These are phyloP conservation scores for Bombus soroeensis DNA, from an alignment of 1,140 invertebrate species.

Conservation along the genomic window DNA sequence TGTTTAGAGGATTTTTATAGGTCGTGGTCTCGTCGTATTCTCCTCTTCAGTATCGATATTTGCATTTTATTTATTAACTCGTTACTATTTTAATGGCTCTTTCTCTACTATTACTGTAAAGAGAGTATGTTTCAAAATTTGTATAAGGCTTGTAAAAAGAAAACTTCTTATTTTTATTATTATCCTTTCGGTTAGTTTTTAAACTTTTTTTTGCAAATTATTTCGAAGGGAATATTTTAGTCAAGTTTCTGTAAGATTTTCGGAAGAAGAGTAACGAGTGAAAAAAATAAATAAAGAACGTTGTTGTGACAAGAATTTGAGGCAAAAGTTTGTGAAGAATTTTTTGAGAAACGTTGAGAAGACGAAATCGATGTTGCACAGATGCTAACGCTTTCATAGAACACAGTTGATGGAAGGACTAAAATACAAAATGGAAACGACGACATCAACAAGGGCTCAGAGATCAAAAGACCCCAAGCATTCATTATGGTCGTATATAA, in stretches of 20 bases:
- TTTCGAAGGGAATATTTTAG: not conserved
- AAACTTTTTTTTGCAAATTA: not conserved
- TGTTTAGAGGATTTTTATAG: not conserved
- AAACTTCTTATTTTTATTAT: not conserved
- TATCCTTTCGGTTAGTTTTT: not conserved
- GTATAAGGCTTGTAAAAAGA: not conserved
- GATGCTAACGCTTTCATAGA: not conserved
- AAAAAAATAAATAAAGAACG: no score
- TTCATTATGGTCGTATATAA: slow-evolving; percentile 58
- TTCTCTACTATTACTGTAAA: not conserved
- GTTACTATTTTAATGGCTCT: not conserved
- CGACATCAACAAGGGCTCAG: slow-evolving; percentile 19
- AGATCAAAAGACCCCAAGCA: slow-evolving; percentile 68
- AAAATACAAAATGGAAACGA: not conserved
- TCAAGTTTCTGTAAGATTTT: no score
- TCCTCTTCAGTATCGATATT: not conserved
- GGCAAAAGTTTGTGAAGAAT: not conserved
- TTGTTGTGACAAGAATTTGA: not conserved
- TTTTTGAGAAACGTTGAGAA: not conserved
- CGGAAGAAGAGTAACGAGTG: no score
- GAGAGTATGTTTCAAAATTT: not conserved
- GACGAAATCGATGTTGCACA: no score
- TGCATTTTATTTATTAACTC: not conserved
- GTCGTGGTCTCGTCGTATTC: not conserved
- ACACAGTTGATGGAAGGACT: no score